Evolutionary conservation across 2,113 vertebrate genomes (phyloP).

Genomic region (Psettodes erumei): DNA sequence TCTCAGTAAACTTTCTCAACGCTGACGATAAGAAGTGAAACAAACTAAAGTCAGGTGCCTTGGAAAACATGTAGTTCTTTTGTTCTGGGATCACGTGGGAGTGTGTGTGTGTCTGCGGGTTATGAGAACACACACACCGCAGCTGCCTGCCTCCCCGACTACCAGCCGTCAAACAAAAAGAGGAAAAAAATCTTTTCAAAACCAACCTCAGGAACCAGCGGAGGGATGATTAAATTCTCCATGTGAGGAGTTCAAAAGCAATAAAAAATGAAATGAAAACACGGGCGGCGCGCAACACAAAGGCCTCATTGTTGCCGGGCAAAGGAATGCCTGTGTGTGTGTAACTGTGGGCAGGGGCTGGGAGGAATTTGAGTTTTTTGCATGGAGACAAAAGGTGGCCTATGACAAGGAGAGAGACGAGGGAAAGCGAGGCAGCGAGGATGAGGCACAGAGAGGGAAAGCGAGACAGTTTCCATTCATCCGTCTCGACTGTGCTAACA

Average conservation of each 20-base stretch:
- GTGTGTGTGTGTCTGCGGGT: slow-evolving; percentile 30
- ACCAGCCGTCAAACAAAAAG: slow-evolving; percentile 46
- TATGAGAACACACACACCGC: slow-evolving; percentile 40
- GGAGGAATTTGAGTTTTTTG: slow-evolving; percentile 77
- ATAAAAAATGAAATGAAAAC: slow-evolving; percentile 82
- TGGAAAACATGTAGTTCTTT: slow-evolving; percentile 23
- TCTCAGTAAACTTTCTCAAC: background rate
- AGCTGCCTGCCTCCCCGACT: slow-evolving; percentile 53
- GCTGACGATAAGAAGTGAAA: slow-evolving; percentile 14
- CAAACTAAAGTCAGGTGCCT: slow-evolving; percentile 41
- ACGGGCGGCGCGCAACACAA: slow-evolving; percentile 72
- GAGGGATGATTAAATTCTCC: slow-evolving; percentile 74
- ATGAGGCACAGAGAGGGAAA: slow-evolving; percentile 55
- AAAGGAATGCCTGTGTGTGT: slow-evolving; percentile 78
- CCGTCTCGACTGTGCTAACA: background rate
- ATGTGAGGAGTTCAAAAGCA: slow-evolving; percentile 70
- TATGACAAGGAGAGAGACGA: slow-evolving; percentile 59
- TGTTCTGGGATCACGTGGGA: slow-evolving; percentile 34
- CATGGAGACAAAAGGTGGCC: slow-evolving; percentile 78
- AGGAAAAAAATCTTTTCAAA: slow-evolving; percentile 59
- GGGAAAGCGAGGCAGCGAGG: slow-evolving; percentile 19
- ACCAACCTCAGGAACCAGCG: slow-evolving; percentile 60
- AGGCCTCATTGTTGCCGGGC: slow-evolving; percentile 75
- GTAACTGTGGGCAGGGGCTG: slow-evolving; percentile 63
- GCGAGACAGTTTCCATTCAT: background rate